Base-by-base conservation (phyloP, 2,888 invertebrate genomes). In the Metalampra italica region DNA sequence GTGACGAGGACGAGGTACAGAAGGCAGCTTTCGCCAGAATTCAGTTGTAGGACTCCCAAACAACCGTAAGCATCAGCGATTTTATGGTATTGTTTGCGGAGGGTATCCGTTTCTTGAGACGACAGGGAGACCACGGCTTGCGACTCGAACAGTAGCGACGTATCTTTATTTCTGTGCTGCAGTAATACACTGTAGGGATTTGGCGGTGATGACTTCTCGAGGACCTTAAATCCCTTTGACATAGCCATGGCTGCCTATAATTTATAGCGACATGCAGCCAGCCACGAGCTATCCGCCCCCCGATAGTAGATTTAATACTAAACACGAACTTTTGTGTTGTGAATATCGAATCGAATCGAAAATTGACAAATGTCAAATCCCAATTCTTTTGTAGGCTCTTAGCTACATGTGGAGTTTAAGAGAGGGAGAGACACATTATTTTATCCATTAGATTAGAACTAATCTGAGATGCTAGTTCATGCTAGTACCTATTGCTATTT, bases 31-130 rank as follows among this genome's bases (percentile, higher is more conserved):
- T 97, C 96, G 45, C 96, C 96, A 52, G 95, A 93, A 80, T 95
- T 95, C 42, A 97, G 82, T 69, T 97, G 97, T 0, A 99, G 91
- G 2, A 98, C 97, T 41, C 99, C 99, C 48, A 99, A 90, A 71
- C 98, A 97, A 29, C 98, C 98, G 80, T 99, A 98, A 0, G 97
- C 98, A 87, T 99, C 99, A 46, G 96, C 89, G 40, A 98, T 91
- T 89, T 98, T 98, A 11, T 93, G 93, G 75, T 98, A 99, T 67
- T 95, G 94, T 66, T 95, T 95, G 68, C 96, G 94, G 50, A 98
- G 92, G 11, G 94, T 94, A 66, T 98, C 97, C 4, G 95, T 96
- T 88, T 98, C 98, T 80, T 95, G 94, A 37, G 93, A 86, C 54
- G 95, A 96, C 92, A 97, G 87, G 42, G 95, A 92, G 32, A 97